Evolutionary conservation across 2,797 vertebrate species (phyloP), one percentile per base, ranked within the genome.

Genomic region (Onychomys leucogaster): DNA sequence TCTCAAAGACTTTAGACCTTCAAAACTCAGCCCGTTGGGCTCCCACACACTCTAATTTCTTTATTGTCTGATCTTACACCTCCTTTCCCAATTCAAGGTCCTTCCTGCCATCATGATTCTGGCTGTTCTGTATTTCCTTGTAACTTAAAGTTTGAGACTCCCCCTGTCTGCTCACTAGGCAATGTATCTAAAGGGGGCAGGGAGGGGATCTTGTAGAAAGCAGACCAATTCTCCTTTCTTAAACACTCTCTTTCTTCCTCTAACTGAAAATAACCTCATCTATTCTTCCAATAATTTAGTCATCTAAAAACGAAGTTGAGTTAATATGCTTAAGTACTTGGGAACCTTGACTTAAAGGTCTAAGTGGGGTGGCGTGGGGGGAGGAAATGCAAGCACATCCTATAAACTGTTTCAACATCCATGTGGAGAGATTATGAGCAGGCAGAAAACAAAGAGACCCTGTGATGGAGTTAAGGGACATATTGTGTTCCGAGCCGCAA

Each of bases 391-490:
- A 75, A 83, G 88, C 87, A 80, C 75, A 61, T 55, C 86, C 71
- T 94, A 96, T 84, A 96, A 96, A 96, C 76, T 96, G 93, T 97
- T 93, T 97, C 96, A 90, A 86, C 75, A 92, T 90, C 91, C 65
- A 65, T 41, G 52, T 11, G 1, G 59, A 90, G 77, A 90, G 95
- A 87, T 52, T 83, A 65, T 10, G 81, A 91, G 93, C 73, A 8
- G 17, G 67, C 84, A 67, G 94, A 86, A 93, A 89, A 98, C 97
- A 97, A 97, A 97, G 94, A 88, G 61, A 27, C 92, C 88, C 87
- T 96, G 75, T 97, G 95, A 80, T 43, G 87, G 69, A 13, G 46
- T 49, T 75, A 88, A 93, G 97, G 91, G 92, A 92, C 89, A 93
- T 67, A 90, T 90, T 90, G 89, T 94, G 86, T 76, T 49, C 90